Evolutionary conservation across 1,140 invertebrate species (phyloP).

Genomic region (Trypoxylus dichotomus): DNA sequence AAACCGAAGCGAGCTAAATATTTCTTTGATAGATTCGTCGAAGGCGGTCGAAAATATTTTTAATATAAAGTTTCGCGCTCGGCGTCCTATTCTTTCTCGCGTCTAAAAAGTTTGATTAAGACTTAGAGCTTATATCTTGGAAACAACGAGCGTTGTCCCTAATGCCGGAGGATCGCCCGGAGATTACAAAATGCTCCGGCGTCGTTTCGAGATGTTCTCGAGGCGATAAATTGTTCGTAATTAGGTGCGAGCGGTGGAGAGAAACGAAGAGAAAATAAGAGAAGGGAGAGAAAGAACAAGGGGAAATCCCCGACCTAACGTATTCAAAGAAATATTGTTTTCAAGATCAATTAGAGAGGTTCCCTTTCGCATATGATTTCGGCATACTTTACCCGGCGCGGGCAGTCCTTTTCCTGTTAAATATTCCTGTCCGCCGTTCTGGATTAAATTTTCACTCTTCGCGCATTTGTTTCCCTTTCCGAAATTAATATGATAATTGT

Average conservation of each 20-base stretch:
- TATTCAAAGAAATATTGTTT: constrained; percentile 20
- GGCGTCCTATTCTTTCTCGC: not conserved
- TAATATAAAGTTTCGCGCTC: constrained; percentile 8
- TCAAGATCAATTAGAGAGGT: constrained; percentile 12
- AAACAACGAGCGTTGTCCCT: not conserved
- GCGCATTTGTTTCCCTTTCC: not conserved
- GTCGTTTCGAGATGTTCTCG: not conserved
- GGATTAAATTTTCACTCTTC: constrained; percentile 13
- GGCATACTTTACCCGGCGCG: not conserved
- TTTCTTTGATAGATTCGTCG: constrained; percentile 14
- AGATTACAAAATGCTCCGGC: not conserved
- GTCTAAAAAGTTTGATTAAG: constrained; percentile 18
- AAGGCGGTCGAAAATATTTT: constrained; percentile 9
- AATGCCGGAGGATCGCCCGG: not conserved
- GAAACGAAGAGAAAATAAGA: no score
- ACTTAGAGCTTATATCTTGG: not conserved
- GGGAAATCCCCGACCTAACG: not conserved
- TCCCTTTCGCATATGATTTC: not conserved
- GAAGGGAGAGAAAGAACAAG: not conserved
- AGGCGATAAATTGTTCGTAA: not conserved
- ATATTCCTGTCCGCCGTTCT: not conserved
- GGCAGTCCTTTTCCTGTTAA: not conserved
- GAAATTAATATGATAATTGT: constrained; percentile 16
- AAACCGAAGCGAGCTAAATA: not conserved
- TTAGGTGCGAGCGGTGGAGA: not conserved